Percentiles rank a stretch among this genome's conserved stretches.
These are phyloP conservation scores for Fulmarus glacialis DNA, from an alignment of 2,113 vertebrate species.

Conservation along the genomic window DNA sequence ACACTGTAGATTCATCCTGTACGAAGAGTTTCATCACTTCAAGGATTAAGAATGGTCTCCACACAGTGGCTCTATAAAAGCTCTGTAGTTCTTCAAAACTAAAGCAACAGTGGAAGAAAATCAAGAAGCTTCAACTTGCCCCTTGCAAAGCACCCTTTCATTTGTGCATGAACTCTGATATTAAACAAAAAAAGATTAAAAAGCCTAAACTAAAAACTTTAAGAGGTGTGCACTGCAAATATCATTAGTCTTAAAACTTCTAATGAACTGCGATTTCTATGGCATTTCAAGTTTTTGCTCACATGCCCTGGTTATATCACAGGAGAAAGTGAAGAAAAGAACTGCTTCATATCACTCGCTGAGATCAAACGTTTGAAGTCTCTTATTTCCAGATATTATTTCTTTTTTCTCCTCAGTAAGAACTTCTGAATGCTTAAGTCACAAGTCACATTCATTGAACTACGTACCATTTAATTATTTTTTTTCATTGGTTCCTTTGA, in stretches of 20 bases:
- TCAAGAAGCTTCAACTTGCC: neutral
- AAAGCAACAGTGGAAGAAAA: neutral
- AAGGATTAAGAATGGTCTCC: neutral
- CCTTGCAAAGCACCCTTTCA: neutral
- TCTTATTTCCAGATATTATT: neutral
- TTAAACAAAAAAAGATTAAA: neutral
- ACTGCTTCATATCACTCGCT: neutral
- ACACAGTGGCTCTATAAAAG: neutral
- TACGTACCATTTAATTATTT: neutral
- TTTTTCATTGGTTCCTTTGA: neutral
- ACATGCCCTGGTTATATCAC: neutral
- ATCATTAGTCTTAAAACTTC: neutral
- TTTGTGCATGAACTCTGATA: neutral
- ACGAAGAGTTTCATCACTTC: neutral
- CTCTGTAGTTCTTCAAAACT: neutral
- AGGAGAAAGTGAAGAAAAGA: neutral
- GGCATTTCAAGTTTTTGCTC: neutral
- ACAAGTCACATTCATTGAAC: neutral
- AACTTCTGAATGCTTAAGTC: neutral
- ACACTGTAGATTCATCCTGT: accelerated
- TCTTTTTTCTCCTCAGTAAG: neutral
- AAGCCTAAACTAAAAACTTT: neutral
- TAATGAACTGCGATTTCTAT: neutral
- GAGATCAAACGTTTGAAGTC: neutral
- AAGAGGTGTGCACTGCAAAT: neutral